phyloP scores from a whole-genome alignment of 2,888 invertebrate genomes.

The Hemithea aestivaria region DNA sequence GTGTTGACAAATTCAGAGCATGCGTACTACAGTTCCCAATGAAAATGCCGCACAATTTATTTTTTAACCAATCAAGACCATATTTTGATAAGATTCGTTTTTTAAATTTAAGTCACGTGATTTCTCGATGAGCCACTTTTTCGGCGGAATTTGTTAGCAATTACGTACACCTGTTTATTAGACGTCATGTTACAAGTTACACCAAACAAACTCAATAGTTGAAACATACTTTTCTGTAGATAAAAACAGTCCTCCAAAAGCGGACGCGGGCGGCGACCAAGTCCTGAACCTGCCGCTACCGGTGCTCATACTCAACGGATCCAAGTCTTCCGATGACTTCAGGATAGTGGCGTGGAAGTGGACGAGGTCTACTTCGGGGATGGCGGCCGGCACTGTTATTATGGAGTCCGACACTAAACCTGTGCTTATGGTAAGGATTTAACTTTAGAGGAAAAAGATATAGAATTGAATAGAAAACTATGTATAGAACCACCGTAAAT shows the following conservation, averaged over 20 bases:
- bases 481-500: no score
- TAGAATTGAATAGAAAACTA: no score
- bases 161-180: no score
- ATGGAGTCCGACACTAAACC: constrained; percentile 87
- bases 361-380: constrained; percentile 86
- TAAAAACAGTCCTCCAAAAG: constrained; percentile 92
- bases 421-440: constrained; percentile 75
- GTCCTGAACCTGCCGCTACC: constrained; percentile 86
- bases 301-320: constrained; percentile 90
- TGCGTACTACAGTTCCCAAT: no score
- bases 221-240: constrained; percentile 70
- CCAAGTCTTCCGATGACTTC: constrained; percentile 91
- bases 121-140: no score
- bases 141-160: no score
- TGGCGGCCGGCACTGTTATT: constrained; percentile 91
- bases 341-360: constrained; percentile 91
- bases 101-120: no score
- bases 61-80: no score
- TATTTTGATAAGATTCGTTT: no score
- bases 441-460: background rate
- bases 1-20: no score
- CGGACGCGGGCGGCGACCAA: constrained; percentile 92
- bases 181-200: no score
- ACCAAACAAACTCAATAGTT: background rate
- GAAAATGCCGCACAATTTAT: no score